Base-by-base conservation (phyloP, 2,797 vertebrate species). In the Potorous gilbertii region DNA sequence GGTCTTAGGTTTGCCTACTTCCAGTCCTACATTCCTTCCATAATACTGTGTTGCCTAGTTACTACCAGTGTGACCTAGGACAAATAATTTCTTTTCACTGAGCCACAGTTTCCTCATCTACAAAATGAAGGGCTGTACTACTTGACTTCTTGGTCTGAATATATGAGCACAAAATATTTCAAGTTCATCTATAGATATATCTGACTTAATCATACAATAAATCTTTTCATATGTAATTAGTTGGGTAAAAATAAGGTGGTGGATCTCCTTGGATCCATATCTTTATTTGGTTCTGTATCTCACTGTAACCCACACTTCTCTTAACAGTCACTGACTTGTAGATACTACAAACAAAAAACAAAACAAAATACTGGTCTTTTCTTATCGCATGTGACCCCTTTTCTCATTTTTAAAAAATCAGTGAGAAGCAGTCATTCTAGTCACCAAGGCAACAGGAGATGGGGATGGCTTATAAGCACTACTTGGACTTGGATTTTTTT, bases 401-500 rank as follows among this genome's bases (percentile, higher is more conserved):
- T 95, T 96, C 95, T 95, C 94, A 87, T 93, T 92, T 57, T 94
- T 46, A 0, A 96, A 97, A 97, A 96, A 97, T 91, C 94, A 97
- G 74, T 31, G 29, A 95, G 93, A 90, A 66, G 90, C 90, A 96
- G 92, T 91, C 81, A 93, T 92, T 95, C 92, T 93, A 94, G 98
- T 97, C 95, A 97, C 96, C 97, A 98, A 96, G 94, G 97, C 94
- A 98, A 97, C 93, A 59, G 95, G 96, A 96, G 59, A 90, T 14
- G 93, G 66, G 91, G 50, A 40, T 56, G 40, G 96, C 93, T 97
- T 97, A 46, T 95, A 97, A 98, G 87, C 87, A 97, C 74, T 74
- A 96, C 95, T 97, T 95, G 90, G 96, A 97, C 91, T 0, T 91
- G 50, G 14, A 94, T 66, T 97, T 91, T 50, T 90, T 62, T 91